phyloP scores from a whole-genome alignment of 2,113 vertebrate species.

The Oryzias curvinotus region DNA sequence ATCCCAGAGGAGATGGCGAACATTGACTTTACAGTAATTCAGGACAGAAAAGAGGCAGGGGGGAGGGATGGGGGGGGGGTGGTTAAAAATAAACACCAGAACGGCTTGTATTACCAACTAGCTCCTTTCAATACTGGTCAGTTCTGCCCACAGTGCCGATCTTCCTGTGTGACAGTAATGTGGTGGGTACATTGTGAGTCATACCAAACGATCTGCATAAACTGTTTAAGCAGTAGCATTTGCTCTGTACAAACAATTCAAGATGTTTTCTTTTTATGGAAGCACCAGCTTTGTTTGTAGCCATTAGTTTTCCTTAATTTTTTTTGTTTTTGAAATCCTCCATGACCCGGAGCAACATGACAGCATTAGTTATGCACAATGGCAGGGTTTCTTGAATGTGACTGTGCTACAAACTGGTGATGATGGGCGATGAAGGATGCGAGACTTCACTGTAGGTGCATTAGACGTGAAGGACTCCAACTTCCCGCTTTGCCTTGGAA shows the following conservation, averaged over 20 bases:
- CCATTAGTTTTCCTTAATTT: constrained; percentile 43
- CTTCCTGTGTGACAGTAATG: constrained; percentile 44
- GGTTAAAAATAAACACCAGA: constrained; percentile 63
- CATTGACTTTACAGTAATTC: constrained; percentile 64
- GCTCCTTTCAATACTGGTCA: constrained; percentile 33
- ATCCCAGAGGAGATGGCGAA: constrained; percentile 54
- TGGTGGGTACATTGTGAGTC: constrained; percentile 42
- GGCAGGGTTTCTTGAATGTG: constrained; percentile 12
- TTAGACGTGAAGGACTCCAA: constrained; percentile 22
- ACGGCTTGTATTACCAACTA: constrained; percentile 50
- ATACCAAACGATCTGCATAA: constrained; percentile 13
- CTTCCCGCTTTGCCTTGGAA: constrained; percentile 27
- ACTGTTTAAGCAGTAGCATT: constrained; percentile 23
- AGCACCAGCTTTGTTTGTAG: constrained; percentile 19
- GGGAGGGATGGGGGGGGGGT: constrained; percentile 23
- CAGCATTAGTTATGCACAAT: constrained; percentile 24
- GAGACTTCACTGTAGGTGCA: constrained; percentile 29
- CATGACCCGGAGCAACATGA: constrained; percentile 23
- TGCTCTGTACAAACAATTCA: constrained; percentile 23
- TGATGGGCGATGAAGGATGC: constrained; percentile 21
- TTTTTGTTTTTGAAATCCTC: constrained; percentile 34
- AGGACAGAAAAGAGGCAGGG: constrained; percentile 41
- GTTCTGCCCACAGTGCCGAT: constrained; percentile 52
- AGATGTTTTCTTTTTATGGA: constrained; percentile 16
- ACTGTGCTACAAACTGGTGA: constrained; percentile 12